Percentiles rank a stretch among this genome's conserved stretches.
Evolutionary conservation across 2,113 vertebrate genomes (phyloP).

Genomic region (Serilophus lunatus): DNA sequence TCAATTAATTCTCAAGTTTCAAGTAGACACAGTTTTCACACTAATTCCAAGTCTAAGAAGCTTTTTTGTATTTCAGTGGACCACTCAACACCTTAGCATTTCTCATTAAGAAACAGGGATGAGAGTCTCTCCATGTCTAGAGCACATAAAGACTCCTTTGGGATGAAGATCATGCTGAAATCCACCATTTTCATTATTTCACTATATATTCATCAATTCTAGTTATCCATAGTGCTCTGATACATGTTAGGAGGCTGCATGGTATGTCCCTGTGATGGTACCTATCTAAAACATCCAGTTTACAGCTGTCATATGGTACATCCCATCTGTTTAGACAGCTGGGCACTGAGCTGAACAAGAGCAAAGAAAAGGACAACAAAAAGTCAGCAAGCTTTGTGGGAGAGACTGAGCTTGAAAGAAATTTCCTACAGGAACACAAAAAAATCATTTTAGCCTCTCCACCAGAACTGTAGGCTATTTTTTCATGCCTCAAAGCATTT

Average conservation of each 20-base stretch:
- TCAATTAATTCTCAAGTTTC: neutral
- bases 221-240: neutral
- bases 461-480: neutral
- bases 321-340: slow-evolving; percentile 1
- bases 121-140: neutral
- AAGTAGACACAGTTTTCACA: neutral
- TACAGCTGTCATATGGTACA: neutral
- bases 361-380: neutral
- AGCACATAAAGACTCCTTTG: neutral
- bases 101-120: neutral
- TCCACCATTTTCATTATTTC: neutral
- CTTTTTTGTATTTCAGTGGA: neutral
- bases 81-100: neutral
- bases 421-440: neutral
- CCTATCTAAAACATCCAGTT: slow-evolving; percentile 2
- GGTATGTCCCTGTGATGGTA: neutral
- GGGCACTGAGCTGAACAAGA: neutral
- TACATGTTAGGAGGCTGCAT: neutral
- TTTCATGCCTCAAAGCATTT: neutral
- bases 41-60: neutral
- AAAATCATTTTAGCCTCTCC: neutral
- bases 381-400: neutral
- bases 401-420: neutral
- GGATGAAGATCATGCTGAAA: neutral
- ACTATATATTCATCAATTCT: neutral